A percentile compares a stretch with the other conserved stretches of the same genome.
phyloP scores from a whole-genome alignment of 2,113 vertebrate genomes.

The Oreochromis niloticus region DNA sequence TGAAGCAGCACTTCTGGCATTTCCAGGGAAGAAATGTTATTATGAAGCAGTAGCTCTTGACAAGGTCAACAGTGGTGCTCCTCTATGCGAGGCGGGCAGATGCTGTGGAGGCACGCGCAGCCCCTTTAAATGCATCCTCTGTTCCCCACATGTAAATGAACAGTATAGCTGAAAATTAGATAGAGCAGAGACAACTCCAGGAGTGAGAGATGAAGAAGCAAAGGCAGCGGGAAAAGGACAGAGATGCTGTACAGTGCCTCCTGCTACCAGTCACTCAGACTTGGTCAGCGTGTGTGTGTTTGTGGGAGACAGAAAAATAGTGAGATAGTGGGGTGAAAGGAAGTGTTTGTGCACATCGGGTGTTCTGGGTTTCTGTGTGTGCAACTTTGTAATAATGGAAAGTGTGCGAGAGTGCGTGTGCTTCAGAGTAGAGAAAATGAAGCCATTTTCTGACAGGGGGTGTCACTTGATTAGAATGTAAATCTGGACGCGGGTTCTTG shows the following conservation, averaged over 20 bases:
- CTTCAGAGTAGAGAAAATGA: slow-evolving; percentile 30
- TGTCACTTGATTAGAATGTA: slow-evolving; percentile 59
- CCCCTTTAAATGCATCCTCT: neutral
- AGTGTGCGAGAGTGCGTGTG: neutral
- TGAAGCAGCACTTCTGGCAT: slow-evolving; percentile 16
- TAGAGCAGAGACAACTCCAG: neutral
- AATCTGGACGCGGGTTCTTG: slow-evolving; percentile 11
- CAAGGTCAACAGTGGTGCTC: slow-evolving; percentile 31
- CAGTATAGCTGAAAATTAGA: neutral
- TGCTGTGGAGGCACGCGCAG: neutral
- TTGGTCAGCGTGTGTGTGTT: neutral
- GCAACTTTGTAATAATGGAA: neutral
- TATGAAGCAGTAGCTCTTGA: slow-evolving; percentile 17
- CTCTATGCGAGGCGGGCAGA: neutral
- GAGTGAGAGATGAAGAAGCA: neutral
- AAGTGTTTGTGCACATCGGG: neutral
- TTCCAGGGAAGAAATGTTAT: slow-evolving; percentile 13
- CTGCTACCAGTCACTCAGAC: neutral
- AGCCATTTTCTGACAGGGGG: slow-evolving; percentile 33
- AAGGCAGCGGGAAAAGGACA: neutral
- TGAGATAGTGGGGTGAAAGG: neutral
- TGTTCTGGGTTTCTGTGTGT: neutral
- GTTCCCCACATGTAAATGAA: neutral
- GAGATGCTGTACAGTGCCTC: neutral
- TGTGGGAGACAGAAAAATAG: neutral